Percentiles rank a stretch among this genome's conserved stretches.
Conservation (phyloP, 2,113 vertebrate genomes). For the Myxocyprinus asiaticus region DNA sequence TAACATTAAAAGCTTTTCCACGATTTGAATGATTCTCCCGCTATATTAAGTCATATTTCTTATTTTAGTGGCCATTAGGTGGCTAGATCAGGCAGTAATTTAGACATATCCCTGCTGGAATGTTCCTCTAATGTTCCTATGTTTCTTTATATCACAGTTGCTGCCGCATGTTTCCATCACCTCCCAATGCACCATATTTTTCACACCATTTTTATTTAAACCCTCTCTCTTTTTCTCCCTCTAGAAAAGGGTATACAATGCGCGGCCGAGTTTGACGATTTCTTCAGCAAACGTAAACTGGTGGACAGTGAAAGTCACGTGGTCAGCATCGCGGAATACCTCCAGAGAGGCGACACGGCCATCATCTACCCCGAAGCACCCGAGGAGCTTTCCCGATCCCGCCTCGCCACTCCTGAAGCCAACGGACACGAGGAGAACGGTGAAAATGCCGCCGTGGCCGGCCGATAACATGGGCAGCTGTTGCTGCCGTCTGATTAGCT, state of each 20-base stretch:
- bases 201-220: conserved; percentile 60
- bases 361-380: conserved; percentile 99
- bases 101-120: conserved; percentile 70
- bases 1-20: conserved; percentile 59
- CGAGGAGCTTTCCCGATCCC: conserved; percentile 95
- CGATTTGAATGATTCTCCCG: conserved; percentile 46
- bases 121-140: conserved; percentile 65
- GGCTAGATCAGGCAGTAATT: conserved; percentile 73
- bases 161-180: conserved; percentile 49
- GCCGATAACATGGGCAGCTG: conserved; percentile 88
- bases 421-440: conserved; percentile 97
- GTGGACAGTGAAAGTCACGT: conserved; percentile 91
- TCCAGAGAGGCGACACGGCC: conserved; percentile 97
- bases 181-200: conserved; percentile 61
- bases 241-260: conserved; percentile 95
- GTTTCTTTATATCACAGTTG: conserved; percentile 68
- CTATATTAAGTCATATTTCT: conserved; percentile 63
- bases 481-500: conserved; percentile 92
- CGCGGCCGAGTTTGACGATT: conserved; percentile 95
- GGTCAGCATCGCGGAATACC: conserved; percentile 97
- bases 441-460: conserved; percentile 76
- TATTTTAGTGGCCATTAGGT: conserved; percentile 69
- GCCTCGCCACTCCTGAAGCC: conserved; percentile 96
- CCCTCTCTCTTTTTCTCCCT: conserved; percentile 50
- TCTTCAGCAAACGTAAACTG: conserved; percentile 96